phyloP scores from a whole-genome alignment of 2,797 vertebrate species.

The Aulostomus chinensis region DNA sequence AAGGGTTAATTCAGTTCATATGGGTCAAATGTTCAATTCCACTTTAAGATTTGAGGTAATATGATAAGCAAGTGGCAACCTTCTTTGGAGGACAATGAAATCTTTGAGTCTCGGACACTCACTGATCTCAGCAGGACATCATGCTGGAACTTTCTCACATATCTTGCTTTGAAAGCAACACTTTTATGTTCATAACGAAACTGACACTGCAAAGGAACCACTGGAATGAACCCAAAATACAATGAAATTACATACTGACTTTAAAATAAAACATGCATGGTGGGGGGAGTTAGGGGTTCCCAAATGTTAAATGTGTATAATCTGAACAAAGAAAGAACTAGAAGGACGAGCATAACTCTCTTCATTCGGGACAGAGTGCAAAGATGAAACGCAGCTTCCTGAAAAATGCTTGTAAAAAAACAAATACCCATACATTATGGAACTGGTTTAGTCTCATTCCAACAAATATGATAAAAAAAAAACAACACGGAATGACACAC shows the following conservation, averaged over 20 bases:
- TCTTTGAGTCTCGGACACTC: conserved; percentile 2
- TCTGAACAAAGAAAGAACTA: neutral
- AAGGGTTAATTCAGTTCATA: neutral
- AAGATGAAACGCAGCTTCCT: neutral
- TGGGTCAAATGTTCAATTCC: neutral
- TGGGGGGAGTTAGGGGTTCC: too few relatives aligned
- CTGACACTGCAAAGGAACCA: neutral
- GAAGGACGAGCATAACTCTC: neutral
- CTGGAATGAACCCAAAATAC: too few relatives aligned
- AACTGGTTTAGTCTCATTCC: conserved; percentile 9
- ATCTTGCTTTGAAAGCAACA: conserved; percentile 14
- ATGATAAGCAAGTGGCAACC: neutral
- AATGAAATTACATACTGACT: too few relatives aligned
- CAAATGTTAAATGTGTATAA: neutral
- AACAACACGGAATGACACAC: neutral
- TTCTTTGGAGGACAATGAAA: neutral
- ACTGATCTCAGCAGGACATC: conserved; percentile 22
- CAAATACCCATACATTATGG: neutral
- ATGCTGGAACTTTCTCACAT: conserved; percentile 16
- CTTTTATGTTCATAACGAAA: neutral
- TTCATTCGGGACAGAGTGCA: neutral
- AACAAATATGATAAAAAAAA: conserved; percentile 9
- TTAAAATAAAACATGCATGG: too few relatives aligned
- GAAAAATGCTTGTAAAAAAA: too few relatives aligned
- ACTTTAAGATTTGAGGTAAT: neutral